Evolutionary conservation across 2,797 vertebrate genomes (phyloP).

Genomic region (Gallirallus australis): DNA sequence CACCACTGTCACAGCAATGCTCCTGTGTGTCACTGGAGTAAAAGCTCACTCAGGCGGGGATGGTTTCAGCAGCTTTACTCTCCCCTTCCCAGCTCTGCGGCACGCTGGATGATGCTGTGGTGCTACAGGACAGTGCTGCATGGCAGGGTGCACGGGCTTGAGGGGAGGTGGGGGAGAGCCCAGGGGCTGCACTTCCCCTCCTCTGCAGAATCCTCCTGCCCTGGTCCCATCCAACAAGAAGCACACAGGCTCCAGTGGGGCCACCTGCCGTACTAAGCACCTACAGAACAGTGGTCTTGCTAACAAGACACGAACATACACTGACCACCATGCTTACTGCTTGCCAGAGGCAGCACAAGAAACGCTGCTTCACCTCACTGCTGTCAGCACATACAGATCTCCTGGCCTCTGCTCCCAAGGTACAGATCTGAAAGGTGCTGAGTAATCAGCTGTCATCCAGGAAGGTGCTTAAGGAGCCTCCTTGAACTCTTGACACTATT

Average conservation of each 20-base stretch:
- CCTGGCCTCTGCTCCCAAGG: neutral
- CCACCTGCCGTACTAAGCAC: neutral
- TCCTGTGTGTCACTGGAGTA: neutral
- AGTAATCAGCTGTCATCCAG: neutral
- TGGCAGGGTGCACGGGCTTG: fast-evolving
- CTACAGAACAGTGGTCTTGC: neutral
- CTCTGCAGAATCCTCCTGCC: neutral
- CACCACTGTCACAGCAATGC: neutral
- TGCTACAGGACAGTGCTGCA: fast-evolving
- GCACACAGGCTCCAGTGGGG: neutral
- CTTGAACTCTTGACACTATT: fast-evolving
- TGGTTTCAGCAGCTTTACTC: neutral
- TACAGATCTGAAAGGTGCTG: neutral
- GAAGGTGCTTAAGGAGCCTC: fast-evolving
- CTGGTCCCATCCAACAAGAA: fast-evolving
- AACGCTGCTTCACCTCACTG: neutral
- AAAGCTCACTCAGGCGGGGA: neutral
- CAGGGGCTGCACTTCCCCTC: fast-evolving
- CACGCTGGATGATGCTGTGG: neutral
- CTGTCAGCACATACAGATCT: neutral
- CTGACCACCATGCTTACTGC: fast-evolving
- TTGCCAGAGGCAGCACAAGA: neutral
- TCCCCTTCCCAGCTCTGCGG: neutral
- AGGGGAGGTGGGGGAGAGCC: fast-evolving
- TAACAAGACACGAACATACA: fast-evolving